Evolutionary conservation across 35 echinoderm and acorn worm species (phyloP), one percentile per base, ranked within the genome.

Genomic region (Apostichopus parvimensis): DNA sequence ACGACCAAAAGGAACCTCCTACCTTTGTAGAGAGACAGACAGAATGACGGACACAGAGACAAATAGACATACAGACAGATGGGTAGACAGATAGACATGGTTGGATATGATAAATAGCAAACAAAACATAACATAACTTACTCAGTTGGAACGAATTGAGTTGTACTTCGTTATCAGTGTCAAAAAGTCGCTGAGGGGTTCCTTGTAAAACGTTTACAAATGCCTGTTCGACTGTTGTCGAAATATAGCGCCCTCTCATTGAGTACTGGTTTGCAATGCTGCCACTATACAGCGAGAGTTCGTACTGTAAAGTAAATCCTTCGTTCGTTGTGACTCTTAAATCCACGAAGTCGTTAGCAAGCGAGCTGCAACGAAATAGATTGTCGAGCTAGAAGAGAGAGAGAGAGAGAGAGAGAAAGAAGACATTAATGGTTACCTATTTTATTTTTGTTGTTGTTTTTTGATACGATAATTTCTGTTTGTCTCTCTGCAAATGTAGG

Each of bases 321-420:
- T 1, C 14, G 9, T 34, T 45, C 8, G 22, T 11, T 12, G 10
- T 1, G 20, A 73, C 24, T 6, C 34, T 23, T 3, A 88, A 18
- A 53, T 61, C 86, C 13, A 88, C 86, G 54, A 88, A 88, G 45
- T 88, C 86, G 8, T 73, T 17, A 45, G 86, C 86, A 9, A 88
- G 86, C 6, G 60, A 25, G 4, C 61, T 72, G 23, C 86, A 88
- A 5, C 86, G 60, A 20, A 88, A 88, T 9, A 65, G 14, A 54
- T 88, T 26, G 11, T 88, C 64, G n/a, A 88, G 86, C 86, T 87
- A 18, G 58, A 71, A 45, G 58, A 17, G 70, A 15, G 70, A 15
- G 70, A 21, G 70, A 15, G 14, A 21, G 71, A 22, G 17, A 1
- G 14, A 18, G 6, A 7, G 17, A 75, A 18, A 78, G 34, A 9